Evolutionary conservation across 2,888 invertebrate genomes (phyloP), one percentile per base, ranked within the genome.

Genomic region (Eristalis intricaria): DNA sequence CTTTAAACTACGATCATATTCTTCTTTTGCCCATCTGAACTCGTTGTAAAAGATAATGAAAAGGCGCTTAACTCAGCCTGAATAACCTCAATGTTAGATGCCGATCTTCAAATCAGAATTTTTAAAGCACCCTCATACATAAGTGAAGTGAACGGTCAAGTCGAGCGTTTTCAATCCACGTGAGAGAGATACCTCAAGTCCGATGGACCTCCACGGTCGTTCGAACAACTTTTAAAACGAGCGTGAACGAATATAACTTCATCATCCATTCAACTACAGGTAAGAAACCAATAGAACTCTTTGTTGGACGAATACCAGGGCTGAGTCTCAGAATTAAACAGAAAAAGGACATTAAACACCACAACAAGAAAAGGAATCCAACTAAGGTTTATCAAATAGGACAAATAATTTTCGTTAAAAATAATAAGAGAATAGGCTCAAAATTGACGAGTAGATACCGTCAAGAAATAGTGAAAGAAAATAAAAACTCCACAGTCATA

Each of bases 401-500:
- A n/a, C n/a, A n/a, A n/a, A n/a, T n/a, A n/a, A n/a, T n/a, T n/a
- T n/a, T n/a, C n/a, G n/a, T n/a, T n/a, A n/a, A n/a, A n/a, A n/a
- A n/a, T n/a, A n/a, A n/a, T n/a, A n/a, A n/a, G n/a, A n/a, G n/a
- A n/a, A n/a, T n/a, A n/a, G n/a, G 84, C 10, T 80, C 38, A 11
- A 84, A 80, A 68, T 26, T 80, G 22, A 66, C 63, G 7, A 58
- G 22, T 19, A 65, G 66, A 13, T 83, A 73, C 22, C 56, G 22
- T 50, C n/a, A n/a, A 19, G 75, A 87, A 74, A 69, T 74, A 56
- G 74, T 79, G 7, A 75, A 60, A 13, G 71, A 76, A 69, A 73
- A 88, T 23, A 84, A 29, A 40, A 32, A 70, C 29, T 71, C 76
- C 10, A 75, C 79, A 7, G 60, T 87, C 0, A 19, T 76, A 38